Evolutionary conservation across 2,888 invertebrate genomes (phyloP).

Genomic region (Seladonia tumulorum): DNA sequence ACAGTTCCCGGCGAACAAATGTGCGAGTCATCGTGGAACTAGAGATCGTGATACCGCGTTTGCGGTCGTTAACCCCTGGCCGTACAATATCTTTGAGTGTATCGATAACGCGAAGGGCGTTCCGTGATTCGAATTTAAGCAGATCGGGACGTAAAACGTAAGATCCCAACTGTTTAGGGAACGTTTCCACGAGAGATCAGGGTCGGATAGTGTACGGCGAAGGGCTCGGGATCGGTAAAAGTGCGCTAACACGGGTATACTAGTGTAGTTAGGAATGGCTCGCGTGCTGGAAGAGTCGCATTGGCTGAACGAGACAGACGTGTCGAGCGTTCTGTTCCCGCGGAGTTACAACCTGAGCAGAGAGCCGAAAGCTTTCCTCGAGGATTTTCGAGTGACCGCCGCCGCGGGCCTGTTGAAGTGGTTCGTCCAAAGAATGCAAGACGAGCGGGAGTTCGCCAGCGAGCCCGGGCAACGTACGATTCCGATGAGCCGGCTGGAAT

Average conservation of each 20-base stretch:
- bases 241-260: neutral
- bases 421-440: slow-evolving; percentile 82
- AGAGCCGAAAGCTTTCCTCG: slow-evolving; percentile 87
- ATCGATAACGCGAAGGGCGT: neutral
- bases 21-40: neutral
- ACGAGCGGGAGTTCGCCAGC: slow-evolving; percentile 46
- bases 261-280: slow-evolving; percentile 78
- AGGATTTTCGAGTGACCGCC: slow-evolving; percentile 92
- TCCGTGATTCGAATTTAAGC: too few species aligned
- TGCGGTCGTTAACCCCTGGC: neutral
- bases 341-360: slow-evolving; percentile 88
- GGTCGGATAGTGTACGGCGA: neutral
- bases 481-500: slow-evolving; percentile 85
- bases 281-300: slow-evolving; percentile 86
- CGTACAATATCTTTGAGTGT: neutral
- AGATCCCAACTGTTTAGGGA: neutral
- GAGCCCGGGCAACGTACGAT: slow-evolving; percentile 42
- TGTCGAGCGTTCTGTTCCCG: slow-evolving; percentile 89
- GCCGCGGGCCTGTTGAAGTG: slow-evolving; percentile 91
- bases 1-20: too few species aligned
- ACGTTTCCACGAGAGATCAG: neutral
- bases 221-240: neutral
- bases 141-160: too few species aligned
- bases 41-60: neutral
- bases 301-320: slow-evolving; percentile 86